Conservation (phyloP, 2,888 invertebrate genomes). For the Nysson spinosus region DNA sequence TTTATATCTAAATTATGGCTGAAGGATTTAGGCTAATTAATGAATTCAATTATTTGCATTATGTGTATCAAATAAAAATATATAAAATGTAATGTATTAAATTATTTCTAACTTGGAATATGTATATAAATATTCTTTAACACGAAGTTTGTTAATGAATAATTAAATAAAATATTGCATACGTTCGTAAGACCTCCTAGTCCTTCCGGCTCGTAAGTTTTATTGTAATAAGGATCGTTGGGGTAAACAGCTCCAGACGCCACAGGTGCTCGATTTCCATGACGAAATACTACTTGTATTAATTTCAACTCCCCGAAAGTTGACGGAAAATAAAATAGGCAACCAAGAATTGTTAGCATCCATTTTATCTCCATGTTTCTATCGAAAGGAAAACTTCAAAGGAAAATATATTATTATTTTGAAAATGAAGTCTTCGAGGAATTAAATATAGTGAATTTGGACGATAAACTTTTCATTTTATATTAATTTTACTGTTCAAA, state of each 20-base stretch:
- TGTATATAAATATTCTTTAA: background rate
- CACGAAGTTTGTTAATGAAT: background rate
- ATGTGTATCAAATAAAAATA: no score
- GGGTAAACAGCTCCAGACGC: slow-evolving; percentile 19
- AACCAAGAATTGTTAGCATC: slow-evolving; percentile 1
- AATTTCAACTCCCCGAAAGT: slow-evolving; percentile 25
- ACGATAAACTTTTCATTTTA: no score
- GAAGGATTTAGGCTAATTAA: no score
- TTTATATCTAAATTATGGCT: no score
- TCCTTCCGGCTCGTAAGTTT: slow-evolving; percentile 36
- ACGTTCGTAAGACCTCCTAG: slow-evolving; percentile 35
- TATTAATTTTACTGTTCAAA: no score
- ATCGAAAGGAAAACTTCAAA: no score
- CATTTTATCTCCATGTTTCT: slow-evolving; percentile 3
- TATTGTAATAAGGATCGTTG: slow-evolving; percentile 33
- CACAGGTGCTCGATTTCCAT: slow-evolving; percentile 43
- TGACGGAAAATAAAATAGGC: background rate
- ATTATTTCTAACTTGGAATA: background rate
- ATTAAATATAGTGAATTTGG: no score
- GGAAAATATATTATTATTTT: no score
- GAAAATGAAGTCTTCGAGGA: no score
- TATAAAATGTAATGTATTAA: no score
- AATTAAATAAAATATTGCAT: background rate
- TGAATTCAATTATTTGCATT: no score
- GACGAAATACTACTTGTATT: slow-evolving; percentile 42